Conservation (phyloP, 2,888 invertebrate genomes). For the Idaea dimidiata region DNA sequence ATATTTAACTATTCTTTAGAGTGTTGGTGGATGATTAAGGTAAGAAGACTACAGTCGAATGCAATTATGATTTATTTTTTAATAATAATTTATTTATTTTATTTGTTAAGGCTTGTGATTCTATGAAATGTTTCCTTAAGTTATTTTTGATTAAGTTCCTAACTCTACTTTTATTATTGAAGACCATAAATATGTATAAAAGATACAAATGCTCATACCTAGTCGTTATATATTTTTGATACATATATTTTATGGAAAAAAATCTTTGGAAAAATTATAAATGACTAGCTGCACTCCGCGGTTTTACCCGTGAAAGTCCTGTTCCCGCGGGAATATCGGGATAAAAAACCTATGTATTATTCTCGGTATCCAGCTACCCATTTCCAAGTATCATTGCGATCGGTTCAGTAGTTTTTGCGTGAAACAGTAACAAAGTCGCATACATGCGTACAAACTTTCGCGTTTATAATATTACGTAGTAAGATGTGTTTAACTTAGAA, state of each 20-base stretch:
- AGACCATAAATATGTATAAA: conserved; percentile 15
- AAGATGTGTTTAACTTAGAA: neutral
- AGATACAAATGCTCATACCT: conserved; percentile 26
- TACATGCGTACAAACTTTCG: too few species aligned
- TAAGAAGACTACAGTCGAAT: neutral
- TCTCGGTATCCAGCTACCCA: too few species aligned
- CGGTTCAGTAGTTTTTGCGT: too few species aligned
- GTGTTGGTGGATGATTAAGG: too few species aligned
- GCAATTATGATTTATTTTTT: neutral
- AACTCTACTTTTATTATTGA: conserved; percentile 4
- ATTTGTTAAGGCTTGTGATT: neutral
- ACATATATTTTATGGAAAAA: conserved; percentile 32
- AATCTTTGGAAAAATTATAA: conserved; percentile 22
- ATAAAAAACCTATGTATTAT: too few species aligned
- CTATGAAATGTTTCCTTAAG: neutral
- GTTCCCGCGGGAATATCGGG: too few species aligned
- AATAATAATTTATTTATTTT: neutral
- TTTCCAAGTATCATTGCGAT: too few species aligned
- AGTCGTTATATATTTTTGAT: conserved; percentile 39
- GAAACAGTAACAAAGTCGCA: too few species aligned
- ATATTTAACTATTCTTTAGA: too few species aligned
- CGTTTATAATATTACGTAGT: too few species aligned
- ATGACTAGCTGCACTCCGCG: too few species aligned
- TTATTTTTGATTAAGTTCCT: neutral
- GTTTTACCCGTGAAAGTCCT: too few species aligned